These are phyloP conservation scores for Drosophila ananassae DNA, from an alignment of 1,140 invertebrate genomes.

Conservation along the genomic window DNA sequence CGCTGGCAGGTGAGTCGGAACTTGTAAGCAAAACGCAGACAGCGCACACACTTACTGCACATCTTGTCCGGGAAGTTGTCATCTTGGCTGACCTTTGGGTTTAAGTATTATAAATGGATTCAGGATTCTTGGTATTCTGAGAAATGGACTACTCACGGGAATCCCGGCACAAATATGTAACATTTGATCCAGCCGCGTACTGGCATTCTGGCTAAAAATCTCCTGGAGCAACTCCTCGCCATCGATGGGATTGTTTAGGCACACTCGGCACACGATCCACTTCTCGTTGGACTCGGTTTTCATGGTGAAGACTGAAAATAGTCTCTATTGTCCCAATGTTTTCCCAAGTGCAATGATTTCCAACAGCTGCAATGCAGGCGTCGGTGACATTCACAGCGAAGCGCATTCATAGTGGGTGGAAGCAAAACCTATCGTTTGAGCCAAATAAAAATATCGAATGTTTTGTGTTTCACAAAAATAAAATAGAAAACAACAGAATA, in stretches of 20 bases:
- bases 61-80: constrained; percentile 75
- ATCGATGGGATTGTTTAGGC: constrained; percentile 74
- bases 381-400: constrained; percentile 24
- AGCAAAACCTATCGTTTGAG: neutral
- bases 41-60: constrained; percentile 65
- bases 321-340: neutral
- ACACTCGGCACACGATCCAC: constrained; percentile 86
- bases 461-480: neutral
- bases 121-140: accelerated
- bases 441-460: neutral
- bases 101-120: neutral
- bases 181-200: constrained; percentile 85
- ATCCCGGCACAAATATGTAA: constrained; percentile 80
- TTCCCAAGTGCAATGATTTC: neutral
- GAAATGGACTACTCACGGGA: constrained; percentile 38
- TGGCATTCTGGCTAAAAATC: constrained; percentile 85
- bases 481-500: too few species aligned
- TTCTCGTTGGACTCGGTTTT: constrained; percentile 80
- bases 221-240: constrained; percentile 85
- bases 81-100: constrained; percentile 56
- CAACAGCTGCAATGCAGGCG: constrained; percentile 42
- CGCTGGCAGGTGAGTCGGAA: constrained; percentile 69
- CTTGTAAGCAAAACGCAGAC: constrained; percentile 56
- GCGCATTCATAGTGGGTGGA: neutral
- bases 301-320: constrained; percentile 27